phyloP scores from a whole-genome alignment of 2,888 invertebrate species.

The Andrena haemorrhoa region DNA sequence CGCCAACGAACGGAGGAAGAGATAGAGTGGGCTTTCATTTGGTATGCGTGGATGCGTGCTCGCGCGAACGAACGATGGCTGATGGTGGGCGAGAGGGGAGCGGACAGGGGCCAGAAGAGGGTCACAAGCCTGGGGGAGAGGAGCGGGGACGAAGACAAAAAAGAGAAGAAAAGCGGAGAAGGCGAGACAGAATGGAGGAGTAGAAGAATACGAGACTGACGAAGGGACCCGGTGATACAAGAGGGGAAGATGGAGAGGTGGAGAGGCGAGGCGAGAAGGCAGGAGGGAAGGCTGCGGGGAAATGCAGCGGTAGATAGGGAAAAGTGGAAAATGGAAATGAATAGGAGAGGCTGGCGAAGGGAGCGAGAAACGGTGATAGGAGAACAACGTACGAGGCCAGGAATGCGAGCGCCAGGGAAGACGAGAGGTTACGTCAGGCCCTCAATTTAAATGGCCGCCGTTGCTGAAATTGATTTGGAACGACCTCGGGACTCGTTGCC shows the following conservation, averaged over 20 bases:
- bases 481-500: constrained; percentile 73
- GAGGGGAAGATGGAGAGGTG: not conserved
- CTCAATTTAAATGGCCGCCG: constrained; percentile 81
- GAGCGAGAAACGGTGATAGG: not conserved
- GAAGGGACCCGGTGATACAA: not conserved
- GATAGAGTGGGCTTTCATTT: constrained; percentile 68
- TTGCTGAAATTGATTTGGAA: constrained; percentile 80
- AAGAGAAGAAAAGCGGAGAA: not conserved
- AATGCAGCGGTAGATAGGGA: constrained; percentile 8
- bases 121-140: not conserved
- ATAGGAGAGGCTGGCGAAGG: not conserved
- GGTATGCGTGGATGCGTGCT: constrained; percentile 65
- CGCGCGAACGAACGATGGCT: constrained; percentile 36
- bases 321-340: constrained; percentile 13
- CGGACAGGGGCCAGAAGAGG: not conserved
- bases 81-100: not conserved
- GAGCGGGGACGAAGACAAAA: not conserved
- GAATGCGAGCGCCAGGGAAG: constrained; percentile 60
- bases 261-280: not conserved
- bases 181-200: not conserved
- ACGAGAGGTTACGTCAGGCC: constrained; percentile 73
- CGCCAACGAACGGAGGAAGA: constrained; percentile 45
- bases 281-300: not conserved
- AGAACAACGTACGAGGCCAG: constrained; percentile 30
- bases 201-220: not conserved